These are phyloP conservation scores for Aphidius colemani DNA, from an alignment of 2,888 invertebrate species.

Conservation along the genomic window DNA sequence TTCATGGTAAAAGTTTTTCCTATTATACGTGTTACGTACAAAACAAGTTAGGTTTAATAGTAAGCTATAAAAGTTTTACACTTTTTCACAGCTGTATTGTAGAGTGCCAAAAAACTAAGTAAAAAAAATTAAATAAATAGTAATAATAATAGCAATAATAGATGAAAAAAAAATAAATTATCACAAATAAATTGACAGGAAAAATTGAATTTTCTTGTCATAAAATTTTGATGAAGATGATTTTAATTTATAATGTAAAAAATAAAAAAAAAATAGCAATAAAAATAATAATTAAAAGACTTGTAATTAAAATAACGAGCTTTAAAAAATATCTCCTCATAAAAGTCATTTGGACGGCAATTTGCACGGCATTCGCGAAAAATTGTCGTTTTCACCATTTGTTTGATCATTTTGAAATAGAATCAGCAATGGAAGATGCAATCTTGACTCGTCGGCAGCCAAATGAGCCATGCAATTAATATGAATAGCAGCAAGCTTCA, in stretches of 20 bases:
- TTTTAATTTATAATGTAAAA: background rate
- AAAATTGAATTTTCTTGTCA: background rate
- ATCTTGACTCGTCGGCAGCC: conserved; percentile 8
- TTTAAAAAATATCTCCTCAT: no score
- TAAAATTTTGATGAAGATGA: no score
- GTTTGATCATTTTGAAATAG: conserved; percentile 1
- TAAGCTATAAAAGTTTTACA: conserved; percentile 15
- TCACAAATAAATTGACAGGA: no score
- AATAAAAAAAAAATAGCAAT: no score
- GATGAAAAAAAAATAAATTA: no score
- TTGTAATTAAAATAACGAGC: no score
- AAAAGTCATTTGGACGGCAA: background rate
- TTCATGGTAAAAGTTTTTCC: no score
- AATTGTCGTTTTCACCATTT: conserved; percentile 6
- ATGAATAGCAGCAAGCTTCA: conserved; percentile 27
- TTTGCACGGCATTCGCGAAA: conserved; percentile 4
- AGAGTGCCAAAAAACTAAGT: no score
- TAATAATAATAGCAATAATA: no score
- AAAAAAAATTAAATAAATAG: no score
- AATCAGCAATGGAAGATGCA: background rate
- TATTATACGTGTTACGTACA: no score
- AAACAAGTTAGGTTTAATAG: background rate
- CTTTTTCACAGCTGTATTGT: conserved; percentile 7
- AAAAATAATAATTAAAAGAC: no score
- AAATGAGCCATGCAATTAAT: conserved; percentile 29